These are phyloP conservation scores for Actenoides lindsayi DNA, from an alignment of 2,113 vertebrate species.

Conservation along the genomic window DNA sequence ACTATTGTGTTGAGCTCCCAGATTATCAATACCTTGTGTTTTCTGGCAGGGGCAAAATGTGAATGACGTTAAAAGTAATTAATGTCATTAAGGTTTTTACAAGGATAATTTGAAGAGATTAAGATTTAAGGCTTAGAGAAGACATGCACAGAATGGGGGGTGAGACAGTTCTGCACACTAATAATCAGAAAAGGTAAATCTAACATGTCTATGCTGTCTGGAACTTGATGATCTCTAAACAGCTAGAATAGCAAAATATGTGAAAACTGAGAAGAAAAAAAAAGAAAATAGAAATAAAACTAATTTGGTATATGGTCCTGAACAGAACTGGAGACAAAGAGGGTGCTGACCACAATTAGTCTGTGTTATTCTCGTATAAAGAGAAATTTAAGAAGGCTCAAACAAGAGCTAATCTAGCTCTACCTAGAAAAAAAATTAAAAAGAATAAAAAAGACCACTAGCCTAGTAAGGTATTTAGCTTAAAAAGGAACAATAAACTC, in stretches of 20 bases:
- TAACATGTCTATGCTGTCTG: background rate
- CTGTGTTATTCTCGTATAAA: background rate
- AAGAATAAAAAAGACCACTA: background rate
- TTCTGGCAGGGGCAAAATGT: background rate
- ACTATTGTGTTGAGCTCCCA: background rate
- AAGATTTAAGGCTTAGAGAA: background rate
- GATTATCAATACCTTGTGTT: background rate
- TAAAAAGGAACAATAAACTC: background rate
- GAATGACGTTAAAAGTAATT: background rate
- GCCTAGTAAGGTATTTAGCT: background rate
- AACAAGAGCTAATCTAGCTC: background rate
- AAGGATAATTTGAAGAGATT: background rate
- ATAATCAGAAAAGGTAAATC: background rate
- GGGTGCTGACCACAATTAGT: background rate
- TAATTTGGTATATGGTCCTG: background rate
- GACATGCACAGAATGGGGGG: background rate
- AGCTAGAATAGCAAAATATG: background rate
- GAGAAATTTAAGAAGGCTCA: background rate
- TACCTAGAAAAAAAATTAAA: too few species aligned
- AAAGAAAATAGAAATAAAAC: background rate
- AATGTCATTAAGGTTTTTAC: background rate
- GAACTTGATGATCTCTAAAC: background rate
- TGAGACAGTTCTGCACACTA: background rate
- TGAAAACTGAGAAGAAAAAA: background rate
- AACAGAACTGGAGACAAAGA: background rate